Base-by-base conservation (phyloP, 1,140 invertebrate species). In the Reticulitermes speratus region DNA sequence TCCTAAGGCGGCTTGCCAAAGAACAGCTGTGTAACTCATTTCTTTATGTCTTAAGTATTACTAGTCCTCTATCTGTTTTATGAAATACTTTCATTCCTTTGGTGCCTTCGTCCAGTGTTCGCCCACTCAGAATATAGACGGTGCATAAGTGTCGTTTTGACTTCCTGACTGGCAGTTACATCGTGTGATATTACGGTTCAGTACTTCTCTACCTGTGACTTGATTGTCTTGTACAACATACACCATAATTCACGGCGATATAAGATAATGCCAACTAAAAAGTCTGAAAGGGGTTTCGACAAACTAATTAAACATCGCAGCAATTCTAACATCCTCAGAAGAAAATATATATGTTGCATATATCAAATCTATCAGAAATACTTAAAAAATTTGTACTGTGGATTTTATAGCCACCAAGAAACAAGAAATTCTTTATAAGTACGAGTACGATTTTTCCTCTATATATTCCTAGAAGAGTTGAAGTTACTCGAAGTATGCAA, bases 181-280 rank as follows among this genome's bases (percentile, higher is more conserved):
- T 75, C 25, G 65, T 75, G n/a, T 75, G 65, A 25, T 12, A 65
- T 65, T 11, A 65, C 59, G 59, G 59, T 30, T 75, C 9, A n/a
- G n/a, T 6, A 25, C 25, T 11, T 75, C 65, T 14, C 14, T 75
- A 12, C 25, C 65, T 12, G 14, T 75, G 25, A 19, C n/a, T n/a
- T n/a, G n/a, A n/a, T n/a, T n/a, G n/a, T n/a, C n/a, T n/a, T n/a
- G 65, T 75, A 75, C 25, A 75, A 75, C 65, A 75, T 75, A 75
- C 59, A 75, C 65, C 2, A 30, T 16, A 30, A 2, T 75, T 75
- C 7, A 30, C 0, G 65, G 19, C 65, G 65, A 75, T 25, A 75
- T 3, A n/a, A 75, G 65, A 75, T 75, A 30, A 75, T n/a, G 65
- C 30, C 25, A 75, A 38, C 5, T 2, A 38, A 30, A 8, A 65